Base-by-base conservation (phyloP, 2,113 vertebrate genomes). In the Phyllostomus discolor region DNA sequence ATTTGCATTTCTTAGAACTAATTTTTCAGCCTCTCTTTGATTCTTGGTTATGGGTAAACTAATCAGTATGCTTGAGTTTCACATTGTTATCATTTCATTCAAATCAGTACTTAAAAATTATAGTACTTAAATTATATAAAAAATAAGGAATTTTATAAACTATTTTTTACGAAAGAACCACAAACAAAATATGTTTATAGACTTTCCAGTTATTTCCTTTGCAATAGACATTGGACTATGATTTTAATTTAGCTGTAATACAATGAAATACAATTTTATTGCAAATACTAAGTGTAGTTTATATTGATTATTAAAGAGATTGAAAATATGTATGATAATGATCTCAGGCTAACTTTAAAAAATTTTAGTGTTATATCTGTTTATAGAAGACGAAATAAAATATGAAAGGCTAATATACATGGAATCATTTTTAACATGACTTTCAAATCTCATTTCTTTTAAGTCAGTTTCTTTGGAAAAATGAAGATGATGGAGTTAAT, bases 391-490 rank as follows among this genome's bases (percentile, higher is more conserved):
- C 73, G 11, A 82, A 87, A 93, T 48, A 90, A 82, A 87, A 93
- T 52, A 90, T 62, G 12, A 96, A 93, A 95, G 82, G 62, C 12
- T 87, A 88, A 90, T 89, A 95, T 90, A 90, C 86, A 95, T 90
- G 16, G 46, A 54, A 90, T 92, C 24, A 48, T 88, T 48, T 97
- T 98, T 95, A 96, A 96, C 80, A 94, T 97, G 35, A 83, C 48
- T 92, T 92, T 95, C 22, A 96, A 96, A 94, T 95, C 22, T 96
- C 75, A 69, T 94, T 96, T 35, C 14, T 10, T 96, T 96, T 84
- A 94, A 97, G 97, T 96, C 88, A 48, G 1, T 93, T 88, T 81
- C 41, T 80, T 85, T 96, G 96, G 96, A 91, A 96, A 91, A 96
- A 95, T 76, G 79, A 93, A 90, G 88, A 89, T 50, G 80, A 95